Evolutionary conservation across 2,888 invertebrate genomes (phyloP).

Genomic region (Galeruca laticollis): DNA sequence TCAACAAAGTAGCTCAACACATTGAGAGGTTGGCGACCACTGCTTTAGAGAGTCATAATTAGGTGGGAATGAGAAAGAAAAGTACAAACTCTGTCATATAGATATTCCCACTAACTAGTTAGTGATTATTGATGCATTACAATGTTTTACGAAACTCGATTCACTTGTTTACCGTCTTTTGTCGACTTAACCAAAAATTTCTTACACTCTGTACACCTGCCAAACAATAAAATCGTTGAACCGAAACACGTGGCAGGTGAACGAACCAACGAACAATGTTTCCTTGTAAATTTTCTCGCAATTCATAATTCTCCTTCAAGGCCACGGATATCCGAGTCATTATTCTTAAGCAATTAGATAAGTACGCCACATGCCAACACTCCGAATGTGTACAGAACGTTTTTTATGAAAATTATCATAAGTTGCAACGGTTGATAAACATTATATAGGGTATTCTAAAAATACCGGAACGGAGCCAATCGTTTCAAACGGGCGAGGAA

Average conservation of each 20-base stretch:
- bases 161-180: too few relatives aligned
- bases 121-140: too few relatives aligned
- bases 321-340: slow-evolving; percentile 2
- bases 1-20: too few relatives aligned
- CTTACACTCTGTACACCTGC: slow-evolving; percentile 16
- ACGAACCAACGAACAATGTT: slow-evolving; percentile 31
- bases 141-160: too few relatives aligned
- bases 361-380: slow-evolving; percentile 4
- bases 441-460: not conserved
- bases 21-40: too few relatives aligned
- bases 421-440: not conserved
- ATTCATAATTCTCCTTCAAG: slow-evolving; percentile 20
- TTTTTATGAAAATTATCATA: not conserved
- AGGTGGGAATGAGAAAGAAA: too few relatives aligned
- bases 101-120: too few relatives aligned
- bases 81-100: too few relatives aligned
- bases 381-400: not conserved
- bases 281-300: slow-evolving; percentile 18
- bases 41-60: too few relatives aligned
- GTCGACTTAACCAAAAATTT: slow-evolving; percentile 2
- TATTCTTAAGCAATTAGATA: slow-evolving; percentile 10
- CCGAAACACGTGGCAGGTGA: slow-evolving; percentile 35
- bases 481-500: too few relatives aligned
- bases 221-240: slow-evolving; percentile 30
- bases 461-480: too few relatives aligned